Evolutionary conservation across 1,140 invertebrate genomes (phyloP), one percentile per base, ranked within the genome.

Genomic region (Drosophila jambulina): DNA sequence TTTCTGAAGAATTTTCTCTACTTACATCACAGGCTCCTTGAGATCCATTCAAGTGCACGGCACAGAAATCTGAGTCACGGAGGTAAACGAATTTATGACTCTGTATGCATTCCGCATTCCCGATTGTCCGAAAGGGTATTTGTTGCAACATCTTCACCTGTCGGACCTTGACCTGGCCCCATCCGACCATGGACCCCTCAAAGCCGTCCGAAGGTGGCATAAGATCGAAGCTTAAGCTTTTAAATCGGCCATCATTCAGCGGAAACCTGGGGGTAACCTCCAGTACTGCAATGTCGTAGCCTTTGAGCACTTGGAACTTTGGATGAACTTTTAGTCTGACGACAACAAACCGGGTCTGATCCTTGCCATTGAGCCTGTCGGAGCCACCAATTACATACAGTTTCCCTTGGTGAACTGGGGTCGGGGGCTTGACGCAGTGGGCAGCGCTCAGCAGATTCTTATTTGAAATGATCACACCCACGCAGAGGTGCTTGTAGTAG

Each of bases 1-100:
- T 0, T 6, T 45, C 29, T 34, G 32, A 19, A 2, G 8, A 0
- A 13, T 8, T 13, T 19, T 2, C 4, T 38, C 6, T 4, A 67
- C 65, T 27, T 7, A 88, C 84, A 67, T 88, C 85, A 27, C 85
- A 88, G 6, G 81, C 78, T 19, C 85, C 85, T 6, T 34, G 21
- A 4, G 49, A 4, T 65, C 81, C 81, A 1, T 32, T 43, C 9
- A 49, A 15, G 45, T 79, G 72, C 3, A 67, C 13, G 0, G 85
- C 85, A 58, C 85, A 88, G n/a, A 88, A 61, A 15, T 88, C 85
- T 1, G 67, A 25, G 0, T 21, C 15, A 0, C 70, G 81, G 2
- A 88, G 45, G 23, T 56, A 82, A 1, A 27, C 46, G 21, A 90
- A 88, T 4, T 58, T 19, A 34, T 60, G 27, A 0, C 19, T 42